Percentiles rank a stretch among this genome's conserved stretches.
These are phyloP conservation scores for Alouatta palliata DNA, from an alignment of 2,113 vertebrate species.

Conservation along the genomic window DNA sequence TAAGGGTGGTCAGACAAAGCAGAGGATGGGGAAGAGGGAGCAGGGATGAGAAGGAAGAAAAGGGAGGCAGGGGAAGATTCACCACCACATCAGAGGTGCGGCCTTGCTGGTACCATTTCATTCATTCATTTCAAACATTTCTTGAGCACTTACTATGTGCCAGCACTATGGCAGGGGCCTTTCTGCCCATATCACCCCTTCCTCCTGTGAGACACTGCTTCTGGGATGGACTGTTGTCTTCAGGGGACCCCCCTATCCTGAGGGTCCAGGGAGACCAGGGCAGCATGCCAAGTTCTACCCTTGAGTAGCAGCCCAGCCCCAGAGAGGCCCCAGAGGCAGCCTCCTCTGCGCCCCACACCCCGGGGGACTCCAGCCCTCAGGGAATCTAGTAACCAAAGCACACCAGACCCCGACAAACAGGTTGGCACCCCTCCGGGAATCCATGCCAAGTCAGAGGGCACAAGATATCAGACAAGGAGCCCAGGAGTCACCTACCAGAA, in stretches of 20 bases:
- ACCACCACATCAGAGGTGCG: rapidly evolving
- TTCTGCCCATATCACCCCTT: too few relatives aligned
- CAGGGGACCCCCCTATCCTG: not conserved
- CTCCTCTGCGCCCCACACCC: rapidly evolving
- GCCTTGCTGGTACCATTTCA: not conserved
- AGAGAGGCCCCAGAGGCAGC: not conserved
- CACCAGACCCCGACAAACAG: not conserved
- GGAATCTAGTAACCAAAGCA: rapidly evolving
- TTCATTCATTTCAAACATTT: not conserved
- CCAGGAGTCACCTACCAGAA: not conserved
- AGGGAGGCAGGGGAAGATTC: rapidly evolving
- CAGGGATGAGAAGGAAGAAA: rapidly evolving
- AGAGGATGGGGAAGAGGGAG: too few relatives aligned
- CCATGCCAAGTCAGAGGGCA: rapidly evolving
- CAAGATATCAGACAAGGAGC: not conserved
- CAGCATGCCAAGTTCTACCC: not conserved
- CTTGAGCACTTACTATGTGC: not conserved
- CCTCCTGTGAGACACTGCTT: too few relatives aligned
- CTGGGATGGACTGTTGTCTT: not conserved
- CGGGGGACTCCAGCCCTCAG: rapidly evolving
- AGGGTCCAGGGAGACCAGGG: not conserved
- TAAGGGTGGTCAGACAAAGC: not conserved
- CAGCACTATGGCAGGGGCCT: not conserved
- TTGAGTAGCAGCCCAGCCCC: not conserved
- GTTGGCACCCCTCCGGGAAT: not conserved